These are phyloP conservation scores for Hippocampus kuda DNA, from an alignment of 2,797 vertebrate genomes.

Conservation along the genomic window DNA sequence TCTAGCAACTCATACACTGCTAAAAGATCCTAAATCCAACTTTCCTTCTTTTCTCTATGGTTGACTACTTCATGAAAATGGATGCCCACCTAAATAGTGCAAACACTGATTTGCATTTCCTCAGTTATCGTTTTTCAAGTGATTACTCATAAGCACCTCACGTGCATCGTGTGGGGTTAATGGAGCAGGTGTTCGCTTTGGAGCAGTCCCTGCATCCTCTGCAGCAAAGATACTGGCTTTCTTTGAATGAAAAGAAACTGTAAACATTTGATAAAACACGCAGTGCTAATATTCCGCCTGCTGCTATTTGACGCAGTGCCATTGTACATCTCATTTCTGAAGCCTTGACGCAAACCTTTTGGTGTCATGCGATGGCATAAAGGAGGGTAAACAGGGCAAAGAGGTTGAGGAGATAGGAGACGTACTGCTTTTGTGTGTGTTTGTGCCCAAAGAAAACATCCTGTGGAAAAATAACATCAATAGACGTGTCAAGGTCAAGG, in stretches of 20 bases:
- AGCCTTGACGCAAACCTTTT: conserved; percentile 31
- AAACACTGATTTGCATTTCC: conserved; percentile 12
- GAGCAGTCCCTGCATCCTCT: conserved; percentile 34
- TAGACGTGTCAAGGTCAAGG: conserved; percentile 30
- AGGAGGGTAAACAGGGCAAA: conserved; percentile 12
- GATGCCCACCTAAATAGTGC: conserved; percentile 24
- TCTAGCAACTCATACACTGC: conserved; percentile 27
- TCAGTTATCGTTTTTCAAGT: conserved; percentile 32
- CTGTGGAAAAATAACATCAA: background rate
- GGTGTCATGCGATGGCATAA: conserved; percentile 35
- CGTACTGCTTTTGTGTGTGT: background rate
- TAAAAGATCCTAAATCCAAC: conserved; percentile 25
- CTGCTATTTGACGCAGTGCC: conserved; percentile 65
- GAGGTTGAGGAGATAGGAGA: conserved; percentile 4
- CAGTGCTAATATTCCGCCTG: conserved; percentile 67
- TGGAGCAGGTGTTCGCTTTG: conserved; percentile 65
- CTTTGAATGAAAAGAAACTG: conserved; percentile 62
- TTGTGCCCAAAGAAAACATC: background rate
- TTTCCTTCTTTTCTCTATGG: conserved; percentile 14
- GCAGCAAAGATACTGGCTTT: conserved; percentile 43
- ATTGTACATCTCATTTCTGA: conserved; percentile 56
- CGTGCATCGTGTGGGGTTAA: conserved; percentile 58
- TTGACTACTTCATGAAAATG: conserved; percentile 6
- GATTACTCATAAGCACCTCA: conserved; percentile 42
- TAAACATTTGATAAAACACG: conserved; percentile 64